Base-by-base conservation (phyloP, 2,113 vertebrate genomes). In the Catharus bicknelli region DNA sequence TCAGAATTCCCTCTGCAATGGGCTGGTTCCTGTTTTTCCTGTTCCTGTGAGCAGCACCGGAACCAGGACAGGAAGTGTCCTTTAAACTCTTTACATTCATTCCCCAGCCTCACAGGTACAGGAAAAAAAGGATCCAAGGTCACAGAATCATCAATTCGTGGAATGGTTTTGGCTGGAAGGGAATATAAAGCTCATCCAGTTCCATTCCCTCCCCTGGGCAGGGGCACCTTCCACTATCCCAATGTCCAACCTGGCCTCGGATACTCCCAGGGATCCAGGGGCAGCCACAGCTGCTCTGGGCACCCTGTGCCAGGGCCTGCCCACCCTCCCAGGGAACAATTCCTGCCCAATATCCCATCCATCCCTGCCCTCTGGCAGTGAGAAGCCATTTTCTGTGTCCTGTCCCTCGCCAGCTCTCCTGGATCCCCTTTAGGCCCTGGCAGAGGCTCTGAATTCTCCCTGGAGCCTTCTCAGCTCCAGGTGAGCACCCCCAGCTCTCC, bases 321-420 rank as follows among this genome's bases (percentile, higher is more conserved):
- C 3, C 27, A 23, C 18, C 15, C 22, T 45, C 10, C 0, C 13
- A 58, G 8, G 7, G 26, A 38, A 16, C 0, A 38, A 45, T 51
- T 58, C 10, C 30, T 0, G 4, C 42, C 25, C 58, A 64, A 2
- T 50, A 5, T 58, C 36, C 51, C 68, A 51, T 7, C 36, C 0
- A 26, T 0, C 9, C 34, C 20, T 50, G 20, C 5, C 7, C 30
- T 32, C 34, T 43, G 25, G 5, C 58, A 57, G 0, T 64, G 58
- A 15, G 25, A 30, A 55, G 11, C 18, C 67, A 64, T 43, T 80
- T 26, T 14, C 30, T 11, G 2, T 27, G 30, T 53, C 14, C 18
- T 59, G 68, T 20, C 32, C 6, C 32, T 80, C 36, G 51, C 7
- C 61, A 67, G 19, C 45, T 53, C 27, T 67, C 13, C 18, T 53